These are phyloP conservation scores for Callipepla californica DNA, from an alignment of 2,113 vertebrate species.

Conservation along the genomic window DNA sequence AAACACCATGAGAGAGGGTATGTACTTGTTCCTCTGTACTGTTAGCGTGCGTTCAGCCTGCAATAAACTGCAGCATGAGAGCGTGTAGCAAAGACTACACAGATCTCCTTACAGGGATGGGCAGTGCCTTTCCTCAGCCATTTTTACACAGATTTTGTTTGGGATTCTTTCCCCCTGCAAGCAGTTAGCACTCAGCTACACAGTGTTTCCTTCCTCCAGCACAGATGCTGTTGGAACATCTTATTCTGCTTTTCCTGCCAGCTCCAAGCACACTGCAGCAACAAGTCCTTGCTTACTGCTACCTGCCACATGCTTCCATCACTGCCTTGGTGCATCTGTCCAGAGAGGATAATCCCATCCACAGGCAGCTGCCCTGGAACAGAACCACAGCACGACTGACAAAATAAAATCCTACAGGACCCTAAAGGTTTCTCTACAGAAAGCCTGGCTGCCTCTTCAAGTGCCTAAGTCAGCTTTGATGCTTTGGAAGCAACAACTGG, in stretches of 20 bases:
- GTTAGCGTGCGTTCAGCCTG: neutral
- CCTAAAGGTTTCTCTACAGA: neutral
- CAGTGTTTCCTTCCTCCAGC: neutral
- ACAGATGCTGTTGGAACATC: fast-evolving
- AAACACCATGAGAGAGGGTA: neutral
- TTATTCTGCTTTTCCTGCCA: neutral
- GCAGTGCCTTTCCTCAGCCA: neutral
- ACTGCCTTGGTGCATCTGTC: no score
- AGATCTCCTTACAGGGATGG: neutral
- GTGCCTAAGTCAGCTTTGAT: neutral
- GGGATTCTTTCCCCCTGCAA: neutral
- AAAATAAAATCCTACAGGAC: neutral
- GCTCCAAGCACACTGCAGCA: neutral
- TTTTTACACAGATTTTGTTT: neutral
- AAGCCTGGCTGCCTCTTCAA: neutral
- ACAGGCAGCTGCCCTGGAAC: neutral
- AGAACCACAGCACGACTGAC: neutral
- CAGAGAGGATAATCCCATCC: neutral
- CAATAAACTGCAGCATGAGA: neutral
- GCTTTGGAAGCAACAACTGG: neutral
- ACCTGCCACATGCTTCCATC: neutral
- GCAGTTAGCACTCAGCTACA: neutral
- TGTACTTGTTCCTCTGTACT: fast-evolving
- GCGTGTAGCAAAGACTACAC: neutral
- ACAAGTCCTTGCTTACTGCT: neutral